Conservation (phyloP, 2,113 vertebrate species). For the Chionis minor region DNA sequence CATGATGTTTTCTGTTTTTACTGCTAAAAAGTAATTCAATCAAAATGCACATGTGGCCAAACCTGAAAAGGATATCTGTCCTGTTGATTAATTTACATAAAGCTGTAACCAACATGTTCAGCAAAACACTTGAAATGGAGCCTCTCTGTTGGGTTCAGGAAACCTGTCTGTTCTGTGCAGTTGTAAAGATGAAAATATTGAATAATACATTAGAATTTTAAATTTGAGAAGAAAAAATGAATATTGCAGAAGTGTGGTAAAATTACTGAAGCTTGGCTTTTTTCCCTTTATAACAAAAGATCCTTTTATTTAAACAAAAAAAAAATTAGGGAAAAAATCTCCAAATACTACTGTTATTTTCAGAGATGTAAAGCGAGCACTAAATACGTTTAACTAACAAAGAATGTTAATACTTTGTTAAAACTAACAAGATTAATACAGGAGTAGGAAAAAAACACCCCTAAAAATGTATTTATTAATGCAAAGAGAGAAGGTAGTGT, state of each 20-base stretch:
- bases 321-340: neutral
- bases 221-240: neutral
- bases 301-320: neutral
- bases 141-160: neutral
- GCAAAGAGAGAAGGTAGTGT: neutral
- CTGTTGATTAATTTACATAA: constrained; percentile 6
- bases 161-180: neutral
- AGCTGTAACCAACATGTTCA: neutral
- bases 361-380: neutral
- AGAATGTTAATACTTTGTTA: neutral
- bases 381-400: neutral
- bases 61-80: neutral
- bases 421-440: too few relatives aligned
- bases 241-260: neutral
- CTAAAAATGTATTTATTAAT: neutral
- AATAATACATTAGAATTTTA: neutral
- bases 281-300: neutral
- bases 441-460: neutral
- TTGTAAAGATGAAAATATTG: neutral
- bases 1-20: neutral
- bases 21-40: neutral
- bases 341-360: neutral
- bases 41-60: neutral
- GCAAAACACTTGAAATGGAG: neutral
- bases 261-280: neutral